Conservation (phyloP, 1,140 invertebrate genomes). For the Drosophila albomicans region DNA sequence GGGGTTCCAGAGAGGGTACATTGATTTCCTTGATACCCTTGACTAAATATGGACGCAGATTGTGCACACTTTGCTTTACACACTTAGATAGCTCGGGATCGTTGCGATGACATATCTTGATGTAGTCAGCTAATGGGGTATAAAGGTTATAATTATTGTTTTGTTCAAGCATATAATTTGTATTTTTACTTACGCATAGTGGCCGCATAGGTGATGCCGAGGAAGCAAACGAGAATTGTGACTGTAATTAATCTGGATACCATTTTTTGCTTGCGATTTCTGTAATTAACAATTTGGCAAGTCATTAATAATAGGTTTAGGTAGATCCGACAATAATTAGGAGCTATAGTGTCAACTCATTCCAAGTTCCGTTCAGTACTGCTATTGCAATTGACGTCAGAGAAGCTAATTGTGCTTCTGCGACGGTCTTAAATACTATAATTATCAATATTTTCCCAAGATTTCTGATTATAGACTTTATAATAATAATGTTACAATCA, state of each 20-base stretch:
- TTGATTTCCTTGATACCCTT: constrained; percentile 87
- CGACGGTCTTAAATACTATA: neutral
- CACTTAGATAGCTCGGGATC: constrained; percentile 87
- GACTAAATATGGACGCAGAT: constrained; percentile 85
- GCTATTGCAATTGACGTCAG: constrained; percentile 22
- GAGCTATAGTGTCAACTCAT: constrained; percentile 18
- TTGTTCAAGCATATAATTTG: neutral
- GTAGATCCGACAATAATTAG: neutral
- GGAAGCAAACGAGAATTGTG: constrained; percentile 42
- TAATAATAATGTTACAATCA: neutral
- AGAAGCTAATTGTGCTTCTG: constrained; percentile 7
- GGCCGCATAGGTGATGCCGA: constrained; percentile 36
- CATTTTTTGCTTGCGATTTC: constrained; percentile 44
- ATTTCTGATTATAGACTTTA: constrained; percentile 20
- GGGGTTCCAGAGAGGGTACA: constrained; percentile 87
- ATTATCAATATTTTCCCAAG: constrained; percentile 12
- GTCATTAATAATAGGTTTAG: constrained; percentile 2
- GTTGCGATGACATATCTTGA: constrained; percentile 87
- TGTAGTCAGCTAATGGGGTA: constrained; percentile 86
- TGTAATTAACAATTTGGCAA: constrained; percentile 28
- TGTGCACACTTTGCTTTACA: constrained; percentile 85
- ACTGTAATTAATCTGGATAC: constrained; percentile 48
- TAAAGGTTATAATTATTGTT: neutral
- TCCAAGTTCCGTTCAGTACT: constrained; percentile 4
- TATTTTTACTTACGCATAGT: constrained; percentile 62